Evolutionary conservation across 1,140 invertebrate genomes (phyloP), one percentile per base, ranked within the genome.

Genomic region (Tetramorium alpestre): DNA sequence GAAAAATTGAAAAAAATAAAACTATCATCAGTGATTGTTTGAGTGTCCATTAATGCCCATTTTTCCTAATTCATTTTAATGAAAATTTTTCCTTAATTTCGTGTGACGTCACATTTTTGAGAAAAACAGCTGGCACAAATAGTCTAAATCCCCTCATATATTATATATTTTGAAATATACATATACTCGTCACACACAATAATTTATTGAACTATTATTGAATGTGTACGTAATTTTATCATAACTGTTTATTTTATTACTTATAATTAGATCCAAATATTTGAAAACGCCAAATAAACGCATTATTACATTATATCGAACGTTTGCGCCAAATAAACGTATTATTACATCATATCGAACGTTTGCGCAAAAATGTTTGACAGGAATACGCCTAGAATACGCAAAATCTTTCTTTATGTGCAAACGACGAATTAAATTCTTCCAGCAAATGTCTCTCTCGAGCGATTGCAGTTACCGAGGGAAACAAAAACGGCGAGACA

Each of bases 401-500:
- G 16, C 25, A 49, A 62, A 73, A 51, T 22, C 44, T 18, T 38
- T 49, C 77, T 81, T 54, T 44, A 80, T 65, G 77, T 49, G 67
- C 80, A 25, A 65, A 38, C 33, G 8, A 13, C 18, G 41, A 84
- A 84, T 84, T 75, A 84, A 84, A 84, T 84, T 84, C 69, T 84
- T 84, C 69, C 28, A 47, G 69, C 41, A 33, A 49, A 84, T 75
- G 28, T 56, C 33, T 33, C 33, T 33, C 33, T 4, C 64, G 78
- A 10, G 25, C 41, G 54, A 82, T 73, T 10, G 54, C 64, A 47
- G 67, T n/a, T 44, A 28, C n/a, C 38, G 25, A 10, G 47, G 82
- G 70, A 90, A 90, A 90, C 87, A 88, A 88, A 86, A 86, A 70
- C 86, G 70, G 11, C 78, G 65, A 70, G 87, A 28, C 73, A 93